phyloP scores from a whole-genome alignment of 2,113 vertebrate species.

The Helogale parvula region DNA sequence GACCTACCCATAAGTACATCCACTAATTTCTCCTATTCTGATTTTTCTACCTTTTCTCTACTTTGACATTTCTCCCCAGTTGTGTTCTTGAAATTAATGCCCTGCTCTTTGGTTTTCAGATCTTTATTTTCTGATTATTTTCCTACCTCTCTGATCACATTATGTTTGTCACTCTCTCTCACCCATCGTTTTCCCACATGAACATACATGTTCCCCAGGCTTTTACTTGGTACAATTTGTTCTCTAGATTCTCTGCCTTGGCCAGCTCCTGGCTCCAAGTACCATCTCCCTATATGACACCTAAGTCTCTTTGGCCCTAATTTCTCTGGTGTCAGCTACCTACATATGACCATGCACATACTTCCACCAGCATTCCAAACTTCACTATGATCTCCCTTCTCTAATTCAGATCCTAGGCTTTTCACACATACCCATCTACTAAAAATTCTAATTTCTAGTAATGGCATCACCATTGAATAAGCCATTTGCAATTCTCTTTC shows the following conservation, averaged over 20 bases:
- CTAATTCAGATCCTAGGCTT: not conserved
- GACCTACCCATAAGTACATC: not conserved
- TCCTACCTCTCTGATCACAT: not conserved
- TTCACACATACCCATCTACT: not conserved
- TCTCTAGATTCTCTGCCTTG: not conserved
- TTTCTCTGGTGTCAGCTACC: not conserved
- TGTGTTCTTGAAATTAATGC: not conserved
- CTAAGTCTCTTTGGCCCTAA: not conserved
- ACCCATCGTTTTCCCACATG: not conserved
- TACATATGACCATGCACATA: not conserved
- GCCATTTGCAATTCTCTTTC: not conserved
- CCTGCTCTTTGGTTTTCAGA: not conserved
- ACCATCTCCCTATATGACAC: not conserved
- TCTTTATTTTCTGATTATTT: slow-evolving; percentile 20
- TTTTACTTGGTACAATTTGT: not conserved
- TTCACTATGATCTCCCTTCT: not conserved
- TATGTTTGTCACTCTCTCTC: not conserved
- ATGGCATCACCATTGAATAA: not conserved
- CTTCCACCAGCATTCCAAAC: not conserved
- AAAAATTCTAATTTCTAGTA: slow-evolving; percentile 35
- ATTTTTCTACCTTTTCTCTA: not conserved
- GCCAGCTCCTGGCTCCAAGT: not conserved
- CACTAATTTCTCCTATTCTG: not conserved
- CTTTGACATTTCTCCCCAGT: not conserved
- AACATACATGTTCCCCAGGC: not conserved